Percentiles rank a stretch among this genome's conserved stretches.
Evolutionary conservation across 2,888 invertebrate genomes (phyloP).

Genomic region (Caenorhabditis panamensis): DNA sequence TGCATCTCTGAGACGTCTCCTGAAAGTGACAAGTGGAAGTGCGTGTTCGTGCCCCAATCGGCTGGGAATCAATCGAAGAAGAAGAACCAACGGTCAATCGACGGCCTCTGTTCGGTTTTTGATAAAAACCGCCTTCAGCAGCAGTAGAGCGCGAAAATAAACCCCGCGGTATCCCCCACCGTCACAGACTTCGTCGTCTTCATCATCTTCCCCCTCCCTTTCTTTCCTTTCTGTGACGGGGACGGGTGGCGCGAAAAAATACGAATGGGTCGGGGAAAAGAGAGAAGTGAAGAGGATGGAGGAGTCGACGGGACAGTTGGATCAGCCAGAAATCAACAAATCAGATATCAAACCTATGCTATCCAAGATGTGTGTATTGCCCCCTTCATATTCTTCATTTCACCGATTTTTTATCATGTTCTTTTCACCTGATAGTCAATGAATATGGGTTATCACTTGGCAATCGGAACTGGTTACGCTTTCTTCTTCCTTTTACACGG

Average conservation of each 20-base stretch:
- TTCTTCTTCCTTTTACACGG: not conserved
- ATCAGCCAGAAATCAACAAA: conserved; percentile 53
- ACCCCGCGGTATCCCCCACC: conserved; percentile 43
- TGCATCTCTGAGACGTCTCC: conserved; percentile 61
- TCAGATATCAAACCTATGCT: conserved; percentile 53
- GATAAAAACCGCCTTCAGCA: conserved; percentile 59
- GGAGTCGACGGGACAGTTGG: conserved; percentile 6
- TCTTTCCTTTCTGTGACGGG: not conserved
- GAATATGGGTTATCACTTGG: conserved; percentile 8
- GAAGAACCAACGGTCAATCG: conserved; percentile 60
- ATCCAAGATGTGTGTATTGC: conserved; percentile 11
- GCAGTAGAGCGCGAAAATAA: conserved; percentile 62
- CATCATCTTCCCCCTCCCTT: conserved; percentile 25
- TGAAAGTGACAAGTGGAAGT: conserved; percentile 30
- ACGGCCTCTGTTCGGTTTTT: conserved; percentile 63
- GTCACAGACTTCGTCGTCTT: conserved; percentile 17
- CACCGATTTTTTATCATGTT: conserved; percentile 11
- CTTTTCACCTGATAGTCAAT: not conserved
- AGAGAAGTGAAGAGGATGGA: not conserved
- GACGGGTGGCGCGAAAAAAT: conserved; percentile 32
- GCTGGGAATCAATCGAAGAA: conserved; percentile 52
- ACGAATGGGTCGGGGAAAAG: conserved; percentile 12
- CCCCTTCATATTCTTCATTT: conserved; percentile 15
- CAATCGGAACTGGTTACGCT: not conserved
- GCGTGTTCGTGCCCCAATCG: conserved; percentile 9